Evolutionary conservation across 2,797 vertebrate species (phyloP), one percentile per base, ranked within the genome.

Genomic region (Lacerta bilineata): DNA sequence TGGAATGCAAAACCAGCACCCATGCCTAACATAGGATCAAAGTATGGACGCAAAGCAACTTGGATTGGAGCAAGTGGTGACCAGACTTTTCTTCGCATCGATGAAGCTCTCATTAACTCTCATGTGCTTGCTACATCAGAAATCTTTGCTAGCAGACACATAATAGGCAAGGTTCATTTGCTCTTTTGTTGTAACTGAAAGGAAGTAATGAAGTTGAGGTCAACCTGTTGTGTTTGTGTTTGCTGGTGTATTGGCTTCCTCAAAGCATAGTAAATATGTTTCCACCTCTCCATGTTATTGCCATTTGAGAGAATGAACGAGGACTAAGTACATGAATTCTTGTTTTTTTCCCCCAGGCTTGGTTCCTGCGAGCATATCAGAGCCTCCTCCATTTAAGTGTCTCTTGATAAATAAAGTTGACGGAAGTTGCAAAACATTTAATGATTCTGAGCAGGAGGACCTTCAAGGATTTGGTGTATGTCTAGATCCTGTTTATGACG

Each of bases 41-140:
- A 98, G 92, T 99, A 99, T 0, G 99, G 99, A 89, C 98, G 99
- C 81, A 99, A 99, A 95, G 99, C 99, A 50, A 99, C 99, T 0
- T 99, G 99, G 99, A 99, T 99, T 43, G 99, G 99, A 84, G 99
- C 99, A 15, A 99, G 99, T 8, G 98, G 99, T 83, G 99, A 99
- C 96, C 99, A 99, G 96, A 99, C 99, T 3, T 99, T 99, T 92
- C 96, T 99, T 86, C 97, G 99, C 86, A 99, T 99, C 0, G 99
- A 99, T 27, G 99, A 99, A 97, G 99, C 99, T 46, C 98, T 99
- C 59, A 99, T 99, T 95, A 99, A 99, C 97, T 98, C 99, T 83
- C 99, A 99, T 50, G 99, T 99, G 81, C 97, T 99, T 79, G 98
- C 99, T 89, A 99, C 99, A 69, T 99, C 99, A 3, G 99, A 99